Base-by-base conservation (phyloP, 64 coral and sea anemone species). In the Pocillopora damicornis region DNA sequence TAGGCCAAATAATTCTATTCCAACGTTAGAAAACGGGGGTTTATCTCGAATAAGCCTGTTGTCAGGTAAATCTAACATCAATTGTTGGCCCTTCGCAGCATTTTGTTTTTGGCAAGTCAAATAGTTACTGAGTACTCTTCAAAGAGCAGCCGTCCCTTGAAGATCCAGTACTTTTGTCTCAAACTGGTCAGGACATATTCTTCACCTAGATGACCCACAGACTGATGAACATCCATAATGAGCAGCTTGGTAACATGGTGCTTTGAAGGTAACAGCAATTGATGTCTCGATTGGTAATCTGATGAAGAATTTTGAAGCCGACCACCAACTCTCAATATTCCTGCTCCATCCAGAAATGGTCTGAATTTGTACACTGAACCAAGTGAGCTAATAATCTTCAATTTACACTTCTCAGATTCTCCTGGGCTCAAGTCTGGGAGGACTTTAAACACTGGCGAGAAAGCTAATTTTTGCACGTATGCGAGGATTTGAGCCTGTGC, bases 161-260 rank as follows among this genome's bases (percentile, higher is more conserved):
- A 23, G 59, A 90, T 90, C 88, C 88, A 90, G 45, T 45, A 90
- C 88, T 15, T 88, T 13, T 76, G 58, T 88, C 86, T 61, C 20
- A 71, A 18, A 63, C n/a, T 58, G 11, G 86, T 61, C 0, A 63
- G 58, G 18, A 37, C 58, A 22, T 86, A 75, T 75, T 87, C 86
- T 35, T 76, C 51, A 36, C 86, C 73, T 25, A 75, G 2, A 23
- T 57, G 76, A 13, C 86, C 74, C 57, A 37, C 61, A 35, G 61
- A 61, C 37, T 63, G 57, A 37, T 88, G 86, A 66, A 60, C 18
- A 38, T 76, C 60, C 36, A 45, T 37, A n/a, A 88, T 66, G 22
- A 88, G 59, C 37, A 88, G 37, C 13, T 77, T 63, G 36, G 57
- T 89, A 88, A 30, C 30, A 30, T 30, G 30, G 30, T 30, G 30